Percentiles rank a stretch among this genome's conserved stretches.
Conservation (phyloP, 2,797 vertebrate genomes). For the Schizopygopsis pylzovi region DNA sequence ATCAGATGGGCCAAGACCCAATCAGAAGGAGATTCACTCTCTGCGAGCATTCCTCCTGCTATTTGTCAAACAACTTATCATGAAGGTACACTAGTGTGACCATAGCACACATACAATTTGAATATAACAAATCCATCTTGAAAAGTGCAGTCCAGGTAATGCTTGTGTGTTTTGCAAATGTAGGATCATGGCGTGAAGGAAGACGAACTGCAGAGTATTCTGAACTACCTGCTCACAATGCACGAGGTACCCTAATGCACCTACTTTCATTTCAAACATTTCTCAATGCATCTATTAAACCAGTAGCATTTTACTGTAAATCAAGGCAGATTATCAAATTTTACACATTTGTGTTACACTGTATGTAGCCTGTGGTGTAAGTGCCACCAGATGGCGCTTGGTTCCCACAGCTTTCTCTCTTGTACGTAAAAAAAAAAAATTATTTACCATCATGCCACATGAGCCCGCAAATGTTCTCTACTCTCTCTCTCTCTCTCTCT, state of each 20-base stretch:
- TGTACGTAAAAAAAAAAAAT: not conserved
- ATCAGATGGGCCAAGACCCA: conserved; percentile 92
- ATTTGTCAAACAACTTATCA: conserved; percentile 96
- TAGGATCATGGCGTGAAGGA: conserved; percentile 95
- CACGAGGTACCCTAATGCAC: conserved; percentile 84
- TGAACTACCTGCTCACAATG: conserved; percentile 97
- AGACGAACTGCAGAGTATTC: conserved; percentile 96
- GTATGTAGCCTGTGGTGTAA: not conserved
- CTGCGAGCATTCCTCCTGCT: conserved; percentile 92
- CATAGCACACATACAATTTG: not conserved
- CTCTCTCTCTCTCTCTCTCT: no score
- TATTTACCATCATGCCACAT: not conserved
- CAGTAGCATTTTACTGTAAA: not conserved
- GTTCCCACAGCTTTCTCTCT: not conserved
- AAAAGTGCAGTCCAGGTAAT: not conserved
- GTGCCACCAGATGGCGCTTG: conserved; percentile 62
- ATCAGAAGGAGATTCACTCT: conserved; percentile 90
- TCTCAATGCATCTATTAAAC: not conserved
- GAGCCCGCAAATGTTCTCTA: not conserved
- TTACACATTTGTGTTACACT: not conserved
- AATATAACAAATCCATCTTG: not conserved
- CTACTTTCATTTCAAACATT: not conserved
- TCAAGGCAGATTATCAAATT: not conserved
- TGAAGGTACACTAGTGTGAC: conserved; percentile 82
- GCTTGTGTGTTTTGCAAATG: conserved; percentile 33